Conservation (phyloP, 2,888 invertebrate genomes). For the Amphipoea lucens region DNA sequence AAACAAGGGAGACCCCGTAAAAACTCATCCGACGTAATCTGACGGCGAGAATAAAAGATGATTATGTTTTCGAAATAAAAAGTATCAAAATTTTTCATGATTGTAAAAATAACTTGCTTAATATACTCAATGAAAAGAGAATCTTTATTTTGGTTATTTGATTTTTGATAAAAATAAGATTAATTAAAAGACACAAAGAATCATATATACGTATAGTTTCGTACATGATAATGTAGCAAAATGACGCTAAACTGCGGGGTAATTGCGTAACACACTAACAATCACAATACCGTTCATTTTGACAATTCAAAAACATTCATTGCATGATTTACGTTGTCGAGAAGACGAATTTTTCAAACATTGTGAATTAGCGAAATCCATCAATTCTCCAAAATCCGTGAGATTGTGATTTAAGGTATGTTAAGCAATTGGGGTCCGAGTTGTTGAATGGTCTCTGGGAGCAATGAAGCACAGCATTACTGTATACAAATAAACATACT, state of each 20-base stretch:
- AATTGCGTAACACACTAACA: not conserved
- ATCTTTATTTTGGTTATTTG: not conserved
- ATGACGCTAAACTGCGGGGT: not conserved
- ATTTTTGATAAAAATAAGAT: not conserved
- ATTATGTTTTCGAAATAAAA: constrained; percentile 12
- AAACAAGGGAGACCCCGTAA: no score
- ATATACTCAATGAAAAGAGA: constrained; percentile 1
- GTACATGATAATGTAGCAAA: not conserved
- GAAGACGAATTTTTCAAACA: not conserved
- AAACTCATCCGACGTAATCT: constrained; percentile 17
- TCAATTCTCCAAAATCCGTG: not conserved
- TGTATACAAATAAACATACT: not conserved
- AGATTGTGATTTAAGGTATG: not conserved
- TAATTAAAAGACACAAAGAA: not conserved
- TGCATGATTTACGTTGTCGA: not conserved
- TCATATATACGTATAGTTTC: no score
- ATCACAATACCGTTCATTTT: not conserved
- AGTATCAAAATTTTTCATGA: not conserved
- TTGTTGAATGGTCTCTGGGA: not conserved
- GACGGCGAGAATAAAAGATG: constrained; percentile 8
- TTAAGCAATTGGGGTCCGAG: not conserved
- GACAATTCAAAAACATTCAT: not conserved
- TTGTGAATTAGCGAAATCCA: not conserved
- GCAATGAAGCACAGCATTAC: not conserved
- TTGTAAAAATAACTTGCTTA: not conserved